A percentile compares a stretch with the other conserved stretches of the same genome.
These are phyloP conservation scores for Vicugna pacos DNA, from an alignment of 2,113 vertebrate species.

Conservation along the genomic window DNA sequence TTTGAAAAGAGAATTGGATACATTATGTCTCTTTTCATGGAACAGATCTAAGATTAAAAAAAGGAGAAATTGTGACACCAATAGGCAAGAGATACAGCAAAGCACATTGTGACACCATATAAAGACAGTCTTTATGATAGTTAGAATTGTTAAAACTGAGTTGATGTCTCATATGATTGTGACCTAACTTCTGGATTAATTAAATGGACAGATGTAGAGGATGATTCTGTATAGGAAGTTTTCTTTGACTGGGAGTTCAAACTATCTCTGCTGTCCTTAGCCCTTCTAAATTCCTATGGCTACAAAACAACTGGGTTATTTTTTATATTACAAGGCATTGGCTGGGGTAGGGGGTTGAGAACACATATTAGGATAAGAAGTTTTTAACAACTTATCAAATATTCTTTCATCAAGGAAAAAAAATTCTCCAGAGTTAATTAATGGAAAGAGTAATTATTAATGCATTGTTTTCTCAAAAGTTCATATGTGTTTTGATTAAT, in stretches of 20 bases:
- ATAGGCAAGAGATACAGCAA: not conserved
- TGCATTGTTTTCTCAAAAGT: not conserved
- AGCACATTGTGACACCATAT: not conserved
- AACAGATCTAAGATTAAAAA: not conserved
- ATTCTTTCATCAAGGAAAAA: constrained; percentile 9
- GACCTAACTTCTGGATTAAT: not conserved
- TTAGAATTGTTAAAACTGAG: not conserved
- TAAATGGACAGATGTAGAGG: not conserved
- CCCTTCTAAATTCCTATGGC: not conserved
- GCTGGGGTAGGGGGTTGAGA: not conserved
- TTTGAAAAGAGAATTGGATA: not conserved
- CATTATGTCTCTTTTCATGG: not conserved
- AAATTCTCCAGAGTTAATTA: not conserved
- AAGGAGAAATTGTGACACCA: accelerated
- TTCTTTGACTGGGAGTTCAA: not conserved
- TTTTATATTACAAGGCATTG: not conserved
- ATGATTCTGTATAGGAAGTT: not conserved
- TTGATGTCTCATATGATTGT: not conserved
- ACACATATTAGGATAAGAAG: not conserved
- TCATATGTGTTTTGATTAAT: not conserved
- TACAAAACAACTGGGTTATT: not conserved
- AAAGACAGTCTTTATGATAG: not conserved
- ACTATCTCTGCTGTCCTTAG: not conserved
- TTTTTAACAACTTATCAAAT: not conserved
- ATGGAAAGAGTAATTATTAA: constrained; percentile 17